These are phyloP conservation scores for Drosophila melanosoma DNA, from an alignment of 2,888 invertebrate species.

Conservation along the genomic window DNA sequence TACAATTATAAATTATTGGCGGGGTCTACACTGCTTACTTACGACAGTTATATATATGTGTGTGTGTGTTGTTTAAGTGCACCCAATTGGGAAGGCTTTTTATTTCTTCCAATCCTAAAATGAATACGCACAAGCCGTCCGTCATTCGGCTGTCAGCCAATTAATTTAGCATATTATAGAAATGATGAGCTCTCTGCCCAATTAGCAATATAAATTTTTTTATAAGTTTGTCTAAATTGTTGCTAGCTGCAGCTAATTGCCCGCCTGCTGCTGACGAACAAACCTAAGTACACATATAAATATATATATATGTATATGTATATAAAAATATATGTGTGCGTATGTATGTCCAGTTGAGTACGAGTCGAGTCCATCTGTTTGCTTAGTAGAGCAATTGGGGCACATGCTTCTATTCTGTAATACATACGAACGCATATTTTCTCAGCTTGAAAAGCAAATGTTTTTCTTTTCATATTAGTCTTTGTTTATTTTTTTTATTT, in stretches of 20 bases:
- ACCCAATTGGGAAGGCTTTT: slow-evolving; percentile 41
- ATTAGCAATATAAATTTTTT: slow-evolving; percentile 26
- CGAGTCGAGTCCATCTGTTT: slow-evolving; percentile 15
- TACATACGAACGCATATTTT: slow-evolving; percentile 17
- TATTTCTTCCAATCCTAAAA: slow-evolving; percentile 34
- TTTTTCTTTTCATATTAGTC: neutral
- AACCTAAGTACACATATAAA: slow-evolving; percentile 12
- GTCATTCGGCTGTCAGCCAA: slow-evolving; percentile 24
- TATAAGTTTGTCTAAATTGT: slow-evolving; percentile 27
- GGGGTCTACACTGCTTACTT: slow-evolving; percentile 46
- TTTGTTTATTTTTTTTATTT: neutral
- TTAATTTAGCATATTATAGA: slow-evolving; percentile 59
- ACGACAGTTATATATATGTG: slow-evolving; percentile 9
- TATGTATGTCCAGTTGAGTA: slow-evolving; percentile 5
- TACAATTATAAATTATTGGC: slow-evolving; percentile 75
- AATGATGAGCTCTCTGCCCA: slow-evolving; percentile 30
- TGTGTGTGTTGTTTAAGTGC: slow-evolving; percentile 22
- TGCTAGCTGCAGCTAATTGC: slow-evolving; percentile 60
- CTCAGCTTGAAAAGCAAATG: slow-evolving; percentile 12
- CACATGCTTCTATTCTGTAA: slow-evolving; percentile 34
- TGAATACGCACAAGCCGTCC: slow-evolving; percentile 47
- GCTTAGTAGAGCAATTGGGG: slow-evolving; percentile 29
- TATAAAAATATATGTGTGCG: slow-evolving; percentile 2
- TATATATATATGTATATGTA: neutral
- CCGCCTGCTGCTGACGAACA: slow-evolving; percentile 30